Conservation (phyloP, 2,888 invertebrate genomes). For the Monoplex corrugatus region DNA sequence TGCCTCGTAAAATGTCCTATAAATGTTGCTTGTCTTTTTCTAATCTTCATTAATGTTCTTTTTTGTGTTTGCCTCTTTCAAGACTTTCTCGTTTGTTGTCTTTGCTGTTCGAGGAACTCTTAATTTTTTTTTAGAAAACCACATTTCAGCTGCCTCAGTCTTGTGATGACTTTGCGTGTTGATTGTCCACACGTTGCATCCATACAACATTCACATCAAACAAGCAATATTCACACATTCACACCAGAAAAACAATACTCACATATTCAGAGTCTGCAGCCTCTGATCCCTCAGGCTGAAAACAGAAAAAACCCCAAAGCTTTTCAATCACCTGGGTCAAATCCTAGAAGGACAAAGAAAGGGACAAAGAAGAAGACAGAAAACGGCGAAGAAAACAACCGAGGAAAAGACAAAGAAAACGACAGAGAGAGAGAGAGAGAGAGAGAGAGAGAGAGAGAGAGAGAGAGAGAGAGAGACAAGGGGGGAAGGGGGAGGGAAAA, state of each 20-base stretch:
- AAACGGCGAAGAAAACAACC: not conserved
- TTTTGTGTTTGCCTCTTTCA: too few species aligned
- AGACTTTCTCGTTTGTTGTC: too few species aligned
- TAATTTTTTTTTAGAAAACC: too few species aligned
- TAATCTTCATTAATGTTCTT: too few species aligned
- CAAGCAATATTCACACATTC: not conserved
- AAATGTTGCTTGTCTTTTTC: too few species aligned
- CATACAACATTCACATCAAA: too few species aligned
- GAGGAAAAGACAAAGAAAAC: too few species aligned
- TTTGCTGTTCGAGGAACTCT: too few species aligned
- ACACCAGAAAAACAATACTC: not conserved
- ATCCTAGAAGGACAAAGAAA: not conserved
- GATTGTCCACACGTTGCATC: too few species aligned
- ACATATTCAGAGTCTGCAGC: conserved; percentile 33
- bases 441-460: not conserved
- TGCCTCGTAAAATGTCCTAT: too few species aligned
- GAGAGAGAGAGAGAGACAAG: not conserved
- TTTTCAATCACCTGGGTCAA: not conserved
- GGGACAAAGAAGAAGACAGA: not conserved
- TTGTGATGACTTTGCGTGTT: too few species aligned
- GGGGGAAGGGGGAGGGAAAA: not conserved
- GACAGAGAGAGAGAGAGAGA: conserved; percentile 8
- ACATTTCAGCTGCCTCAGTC: too few species aligned
- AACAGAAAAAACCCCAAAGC: not conserved
- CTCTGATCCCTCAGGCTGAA: conserved; percentile 35